Evolutionary conservation across 2,888 invertebrate genomes (phyloP).

Genomic region (Drosophila colorata): DNA sequence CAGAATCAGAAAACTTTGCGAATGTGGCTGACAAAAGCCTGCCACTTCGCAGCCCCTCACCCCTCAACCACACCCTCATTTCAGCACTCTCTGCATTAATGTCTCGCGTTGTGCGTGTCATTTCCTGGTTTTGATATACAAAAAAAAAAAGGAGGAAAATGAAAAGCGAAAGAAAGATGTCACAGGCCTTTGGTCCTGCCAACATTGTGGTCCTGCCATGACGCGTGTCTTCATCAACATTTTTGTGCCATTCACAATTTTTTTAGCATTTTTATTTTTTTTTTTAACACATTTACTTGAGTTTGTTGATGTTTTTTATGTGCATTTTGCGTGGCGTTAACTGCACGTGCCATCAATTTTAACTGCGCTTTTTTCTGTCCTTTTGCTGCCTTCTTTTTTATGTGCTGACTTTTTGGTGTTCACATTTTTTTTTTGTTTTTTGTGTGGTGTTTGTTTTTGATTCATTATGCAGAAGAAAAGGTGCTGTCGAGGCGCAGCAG

Average conservation of each 20-base stretch:
- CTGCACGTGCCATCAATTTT: constrained; percentile 76
- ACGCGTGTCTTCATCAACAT: constrained; percentile 65
- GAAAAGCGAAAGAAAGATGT: constrained; percentile 26
- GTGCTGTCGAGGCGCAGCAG: constrained; percentile 15
- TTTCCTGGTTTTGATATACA: constrained; percentile 58
- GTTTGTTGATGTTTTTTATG: constrained; percentile 64
- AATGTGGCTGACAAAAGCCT: constrained; percentile 28
- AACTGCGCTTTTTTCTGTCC: constrained; percentile 63
- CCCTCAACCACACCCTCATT: constrained; percentile 16
- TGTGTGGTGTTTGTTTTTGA: constrained; percentile 27
- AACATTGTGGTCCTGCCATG: constrained; percentile 9
- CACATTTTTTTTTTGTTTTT: neutral
- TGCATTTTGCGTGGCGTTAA: constrained; percentile 75
- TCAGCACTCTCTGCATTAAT: constrained; percentile 36
- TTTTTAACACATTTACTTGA: constrained; percentile 54
- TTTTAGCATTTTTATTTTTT: constrained; percentile 21
- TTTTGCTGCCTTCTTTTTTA: constrained; percentile 13
- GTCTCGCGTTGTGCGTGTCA: constrained; percentile 58
- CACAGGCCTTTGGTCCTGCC: constrained; percentile 39
- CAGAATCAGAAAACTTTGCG: constrained; percentile 23
- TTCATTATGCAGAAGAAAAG: constrained; percentile 52
- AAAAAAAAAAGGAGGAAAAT: neutral
- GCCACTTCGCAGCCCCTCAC: neutral
- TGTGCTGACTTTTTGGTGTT: constrained; percentile 13
- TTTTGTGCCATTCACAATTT: constrained; percentile 46